phyloP scores from a whole-genome alignment of 1,140 invertebrate species.

The Lordiphosa mommai region DNA sequence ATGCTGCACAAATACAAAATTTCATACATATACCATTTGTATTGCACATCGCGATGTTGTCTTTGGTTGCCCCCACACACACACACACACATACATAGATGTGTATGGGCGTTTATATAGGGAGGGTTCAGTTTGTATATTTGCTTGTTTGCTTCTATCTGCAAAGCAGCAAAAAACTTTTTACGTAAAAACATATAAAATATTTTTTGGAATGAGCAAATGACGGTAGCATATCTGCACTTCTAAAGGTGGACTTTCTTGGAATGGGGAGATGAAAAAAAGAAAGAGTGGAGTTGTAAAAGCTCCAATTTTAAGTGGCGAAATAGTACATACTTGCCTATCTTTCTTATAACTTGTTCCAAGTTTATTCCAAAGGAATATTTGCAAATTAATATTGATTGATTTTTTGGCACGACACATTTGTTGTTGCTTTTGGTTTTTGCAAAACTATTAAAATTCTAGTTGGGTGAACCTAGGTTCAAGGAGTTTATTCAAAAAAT shows the following conservation, averaged over 20 bases:
- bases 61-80: slow-evolving; percentile 30
- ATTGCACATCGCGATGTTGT: slow-evolving; percentile 45
- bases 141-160: slow-evolving; percentile 9
- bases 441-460: too few relatives aligned
- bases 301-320: too few relatives aligned
- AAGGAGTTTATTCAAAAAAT: too few relatives aligned
- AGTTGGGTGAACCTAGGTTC: too few relatives aligned
- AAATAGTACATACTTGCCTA: too few relatives aligned
- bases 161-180: slow-evolving; percentile 7
- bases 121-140: slow-evolving; percentile 10
- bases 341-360: too few relatives aligned
- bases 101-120: background rate
- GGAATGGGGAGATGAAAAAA: background rate
- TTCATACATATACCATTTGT: slow-evolving; percentile 23
- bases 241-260: background rate
- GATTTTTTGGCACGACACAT: too few relatives aligned
- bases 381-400: too few relatives aligned
- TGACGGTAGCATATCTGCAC: background rate
- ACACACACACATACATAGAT: slow-evolving; percentile 17
- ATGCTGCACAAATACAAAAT: slow-evolving; percentile 52
- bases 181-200: slow-evolving; percentile 11
- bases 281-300: too few relatives aligned
- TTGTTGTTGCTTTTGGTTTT: too few relatives aligned
- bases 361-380: too few relatives aligned
- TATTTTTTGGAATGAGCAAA: background rate